Percentiles rank a stretch among this genome's conserved stretches.
Conservation (phyloP, 2,888 invertebrate species). For the Pyrgus malvae region DNA sequence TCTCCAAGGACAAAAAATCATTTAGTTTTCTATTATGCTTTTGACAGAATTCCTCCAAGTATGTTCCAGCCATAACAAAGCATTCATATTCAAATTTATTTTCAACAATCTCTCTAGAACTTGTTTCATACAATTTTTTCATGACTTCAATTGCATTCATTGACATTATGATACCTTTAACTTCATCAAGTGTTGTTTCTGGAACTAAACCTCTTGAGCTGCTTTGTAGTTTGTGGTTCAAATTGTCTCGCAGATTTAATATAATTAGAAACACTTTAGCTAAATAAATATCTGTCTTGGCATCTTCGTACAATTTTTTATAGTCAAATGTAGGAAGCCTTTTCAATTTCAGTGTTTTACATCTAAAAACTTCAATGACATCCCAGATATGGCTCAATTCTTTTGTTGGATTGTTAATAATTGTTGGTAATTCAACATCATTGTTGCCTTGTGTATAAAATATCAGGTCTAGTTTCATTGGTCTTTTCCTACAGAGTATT, state of each 20-base stretch:
- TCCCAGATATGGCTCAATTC: slow-evolving; percentile 58
- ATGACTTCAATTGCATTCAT: slow-evolving; percentile 49
- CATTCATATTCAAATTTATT: slow-evolving; percentile 45
- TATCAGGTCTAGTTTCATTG: slow-evolving; percentile 49
- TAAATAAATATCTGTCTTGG: slow-evolving; percentile 49
- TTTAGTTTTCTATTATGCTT: slow-evolving; percentile 45
- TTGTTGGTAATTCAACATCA: slow-evolving; percentile 40
- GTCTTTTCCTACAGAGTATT: slow-evolving; percentile 51
- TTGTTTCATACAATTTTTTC: slow-evolving; percentile 40
- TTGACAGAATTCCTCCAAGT: slow-evolving; percentile 51
- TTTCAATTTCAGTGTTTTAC: slow-evolving; percentile 54
- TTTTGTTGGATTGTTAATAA: slow-evolving; percentile 53
- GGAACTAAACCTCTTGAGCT: slow-evolving; percentile 42
- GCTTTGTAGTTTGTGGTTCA: slow-evolving; percentile 46
- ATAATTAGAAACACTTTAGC: slow-evolving; percentile 60
- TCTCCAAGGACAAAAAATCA: slow-evolving; percentile 40
- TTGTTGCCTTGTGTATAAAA: slow-evolving; percentile 41
- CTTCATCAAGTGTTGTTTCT: slow-evolving; percentile 46
- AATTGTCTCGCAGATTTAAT: slow-evolving; percentile 43
- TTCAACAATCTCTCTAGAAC: slow-evolving; percentile 35
- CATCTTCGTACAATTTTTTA: slow-evolving; percentile 44
- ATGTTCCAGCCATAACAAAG: slow-evolving; percentile 49
- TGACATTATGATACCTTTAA: slow-evolving; percentile 57
- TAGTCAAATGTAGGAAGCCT: slow-evolving; percentile 50
- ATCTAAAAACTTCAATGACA: slow-evolving; percentile 57